These are phyloP conservation scores for Leptocoma aspasia DNA, from an alignment of 2,113 vertebrate species.

Conservation along the genomic window DNA sequence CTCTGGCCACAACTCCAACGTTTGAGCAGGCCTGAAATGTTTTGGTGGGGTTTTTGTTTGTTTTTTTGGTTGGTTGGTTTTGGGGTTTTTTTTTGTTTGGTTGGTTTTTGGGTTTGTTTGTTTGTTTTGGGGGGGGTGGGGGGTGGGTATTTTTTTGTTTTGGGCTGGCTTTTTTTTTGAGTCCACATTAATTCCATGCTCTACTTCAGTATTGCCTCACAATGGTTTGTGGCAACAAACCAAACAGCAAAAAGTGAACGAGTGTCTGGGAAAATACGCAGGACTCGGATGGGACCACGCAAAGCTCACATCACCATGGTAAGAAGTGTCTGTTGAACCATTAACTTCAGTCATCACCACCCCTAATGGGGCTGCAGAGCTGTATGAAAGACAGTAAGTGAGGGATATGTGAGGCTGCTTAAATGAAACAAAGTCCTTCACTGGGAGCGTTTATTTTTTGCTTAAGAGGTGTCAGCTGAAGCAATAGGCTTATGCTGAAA, in stretches of 20 bases:
- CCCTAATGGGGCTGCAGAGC: background rate
- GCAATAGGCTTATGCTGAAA: background rate
- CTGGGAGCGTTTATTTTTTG: background rate
- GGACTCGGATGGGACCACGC: accelerated
- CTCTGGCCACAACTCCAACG: background rate
- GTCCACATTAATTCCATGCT: background rate
- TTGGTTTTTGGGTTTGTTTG: no score
- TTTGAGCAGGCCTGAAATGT: background rate
- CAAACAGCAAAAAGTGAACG: background rate
- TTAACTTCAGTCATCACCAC: background rate
- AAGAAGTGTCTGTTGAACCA: background rate
- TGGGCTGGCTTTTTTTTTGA: background rate
- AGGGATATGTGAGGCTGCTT: background rate
- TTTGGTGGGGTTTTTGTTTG: background rate
- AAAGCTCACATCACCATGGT: background rate
- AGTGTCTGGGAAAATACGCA: background rate
- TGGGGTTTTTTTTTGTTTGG: background rate
- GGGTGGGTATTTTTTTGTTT: no score
- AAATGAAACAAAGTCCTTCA: background rate
- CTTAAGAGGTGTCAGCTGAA: background rate
- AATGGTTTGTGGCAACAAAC: no score
- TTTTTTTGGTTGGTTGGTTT: background rate
- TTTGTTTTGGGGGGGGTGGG: no score
- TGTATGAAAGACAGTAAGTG: background rate
- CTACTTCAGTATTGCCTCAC: background rate